phyloP scores from a whole-genome alignment of 2,797 vertebrate species.

The Melanotaenia pygmaea region DNA sequence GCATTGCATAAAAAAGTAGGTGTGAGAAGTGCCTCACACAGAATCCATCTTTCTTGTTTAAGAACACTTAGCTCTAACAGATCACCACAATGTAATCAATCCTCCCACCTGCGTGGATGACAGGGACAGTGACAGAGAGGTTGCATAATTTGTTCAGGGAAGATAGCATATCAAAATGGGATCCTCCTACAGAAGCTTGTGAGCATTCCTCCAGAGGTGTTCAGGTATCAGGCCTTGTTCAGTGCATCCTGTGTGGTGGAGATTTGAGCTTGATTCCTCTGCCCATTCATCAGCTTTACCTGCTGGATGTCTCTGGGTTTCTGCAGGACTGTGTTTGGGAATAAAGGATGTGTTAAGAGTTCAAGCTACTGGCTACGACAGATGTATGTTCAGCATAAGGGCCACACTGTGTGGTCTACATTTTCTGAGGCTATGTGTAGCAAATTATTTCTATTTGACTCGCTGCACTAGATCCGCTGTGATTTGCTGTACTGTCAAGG shows the following conservation, averaged over 20 bases:
- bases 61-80: constrained; percentile 57
- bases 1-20: constrained; percentile 43
- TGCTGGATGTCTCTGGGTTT: constrained; percentile 34
- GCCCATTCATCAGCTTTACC: constrained; percentile 54
- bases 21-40: constrained; percentile 35
- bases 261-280: constrained; percentile 45
- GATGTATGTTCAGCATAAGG: constrained; percentile 14
- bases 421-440: constrained; percentile 8
- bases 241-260: constrained; percentile 23
- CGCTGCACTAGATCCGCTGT: constrained; percentile 23
- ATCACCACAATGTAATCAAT: constrained; percentile 56
- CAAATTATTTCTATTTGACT: constrained; percentile 29
- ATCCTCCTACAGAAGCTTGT: constrained; percentile 47
- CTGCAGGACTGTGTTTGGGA: constrained; percentile 31
- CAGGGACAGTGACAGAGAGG: constrained; percentile 58
- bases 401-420: constrained; percentile 12
- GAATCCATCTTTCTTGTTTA: constrained; percentile 48
- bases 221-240: constrained; percentile 34
- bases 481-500: constrained; percentile 25
- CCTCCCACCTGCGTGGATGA: constrained; percentile 46
- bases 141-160: constrained; percentile 55
- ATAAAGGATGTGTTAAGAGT: constrained; percentile 40
- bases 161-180: constrained; percentile 53
- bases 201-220: constrained; percentile 22
- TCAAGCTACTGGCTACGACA: constrained; percentile 25